phyloP scores from a whole-genome alignment of 2,888 invertebrate species.

The Hoplodrina ambigua region DNA sequence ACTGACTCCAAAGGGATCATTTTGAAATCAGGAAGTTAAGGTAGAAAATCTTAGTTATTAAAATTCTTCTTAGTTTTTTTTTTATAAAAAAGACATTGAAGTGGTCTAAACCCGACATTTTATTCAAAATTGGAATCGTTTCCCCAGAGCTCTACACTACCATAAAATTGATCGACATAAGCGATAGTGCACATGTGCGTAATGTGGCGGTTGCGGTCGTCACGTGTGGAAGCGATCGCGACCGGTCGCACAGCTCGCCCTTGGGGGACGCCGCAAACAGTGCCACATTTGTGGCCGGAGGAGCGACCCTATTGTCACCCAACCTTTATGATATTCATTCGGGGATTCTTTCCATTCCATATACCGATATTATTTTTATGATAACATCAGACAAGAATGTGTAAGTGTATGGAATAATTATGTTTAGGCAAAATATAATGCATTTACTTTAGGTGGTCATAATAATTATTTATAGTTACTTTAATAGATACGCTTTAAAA shows the following conservation, averaged over 20 bases:
- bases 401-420: neutral
- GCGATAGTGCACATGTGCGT: constrained; percentile 52
- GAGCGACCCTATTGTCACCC: constrained; percentile 23
- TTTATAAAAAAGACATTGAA: too few relatives aligned
- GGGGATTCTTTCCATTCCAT: constrained; percentile 28
- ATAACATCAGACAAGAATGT: neutral
- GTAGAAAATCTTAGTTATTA: too few relatives aligned
- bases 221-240: constrained; percentile 44
- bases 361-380: constrained; percentile 16
- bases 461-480: neutral
- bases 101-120: neutral
- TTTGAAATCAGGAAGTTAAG: neutral
- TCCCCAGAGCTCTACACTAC: neutral
- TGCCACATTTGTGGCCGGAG: constrained; percentile 36
- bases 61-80: too few relatives aligned
- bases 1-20: neutral
- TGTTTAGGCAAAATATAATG: neutral
- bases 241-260: constrained; percentile 18
- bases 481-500: neutral
- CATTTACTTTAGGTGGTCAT: neutral
- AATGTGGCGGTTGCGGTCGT: constrained; percentile 17
- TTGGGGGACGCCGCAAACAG: constrained; percentile 33
- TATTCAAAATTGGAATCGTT: neutral
- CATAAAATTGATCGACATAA: constrained; percentile 47
- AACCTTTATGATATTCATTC: constrained; percentile 44